phyloP scores from a whole-genome alignment of 53 echinoderm and acorn worm genomes.

The Mesocentrotus franciscanus region DNA sequence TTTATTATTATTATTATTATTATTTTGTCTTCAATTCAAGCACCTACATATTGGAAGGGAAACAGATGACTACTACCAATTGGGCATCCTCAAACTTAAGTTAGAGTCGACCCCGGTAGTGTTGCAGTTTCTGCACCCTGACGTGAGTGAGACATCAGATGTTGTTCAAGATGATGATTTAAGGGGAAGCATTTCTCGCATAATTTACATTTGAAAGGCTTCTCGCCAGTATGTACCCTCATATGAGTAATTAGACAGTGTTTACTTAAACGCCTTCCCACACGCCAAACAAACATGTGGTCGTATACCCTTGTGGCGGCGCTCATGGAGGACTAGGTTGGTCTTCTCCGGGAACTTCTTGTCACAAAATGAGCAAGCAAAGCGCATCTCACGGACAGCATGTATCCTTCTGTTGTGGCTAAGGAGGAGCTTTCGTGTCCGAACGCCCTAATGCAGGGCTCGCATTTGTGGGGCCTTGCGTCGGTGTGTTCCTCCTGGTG shows the following conservation, averaged over 20 bases:
- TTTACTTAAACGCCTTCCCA: constrained; percentile 53
- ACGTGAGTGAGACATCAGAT: not conserved
- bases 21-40: too few species aligned
- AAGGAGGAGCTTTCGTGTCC: not conserved
- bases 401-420: constrained; percentile 43
- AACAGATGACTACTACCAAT: too few species aligned
- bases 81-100: too few species aligned
- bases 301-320: constrained; percentile 50
- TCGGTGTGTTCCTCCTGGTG: constrained; percentile 55
- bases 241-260: not conserved
- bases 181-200: constrained; percentile 4
- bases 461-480: constrained; percentile 52
- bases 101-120: not conserved
- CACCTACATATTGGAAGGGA: too few species aligned
- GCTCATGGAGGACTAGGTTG: not conserved
- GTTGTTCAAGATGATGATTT: constrained; percentile 50
- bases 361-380: constrained; percentile 44
- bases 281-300: constrained; percentile 48
- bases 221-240: constrained; percentile 46
- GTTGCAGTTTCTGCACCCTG: not conserved
- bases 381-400: constrained; percentile 31
- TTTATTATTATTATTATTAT: too few species aligned
- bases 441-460: constrained; percentile 28
- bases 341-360: constrained; percentile 53
- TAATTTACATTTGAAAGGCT: constrained; percentile 32